Base-by-base conservation (phyloP, 2,888 invertebrate genomes). In the Rugalucina vietnamica region DNA sequence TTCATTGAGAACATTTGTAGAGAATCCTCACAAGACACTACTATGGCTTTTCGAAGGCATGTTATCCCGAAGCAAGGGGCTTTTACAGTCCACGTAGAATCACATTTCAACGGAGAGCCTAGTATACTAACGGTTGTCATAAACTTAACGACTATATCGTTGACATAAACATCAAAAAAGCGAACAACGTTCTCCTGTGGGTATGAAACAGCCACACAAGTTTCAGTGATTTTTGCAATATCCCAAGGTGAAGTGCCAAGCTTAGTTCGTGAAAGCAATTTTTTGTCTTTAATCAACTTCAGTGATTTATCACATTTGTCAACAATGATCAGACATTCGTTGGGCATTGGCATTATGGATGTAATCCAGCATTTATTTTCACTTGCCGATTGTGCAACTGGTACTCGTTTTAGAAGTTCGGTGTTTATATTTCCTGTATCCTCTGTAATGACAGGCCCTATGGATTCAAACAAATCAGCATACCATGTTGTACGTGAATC, bases 11-110 rank as follows among this genome's bases (percentile, higher is more conserved):
- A 87, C 14, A 85, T 78, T 32, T 79, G 78, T 12, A 87, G 29
- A 29, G 81, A 78, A 39, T 85, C 80, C 39, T 87, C 85, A 50
- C 84, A 83, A 5, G 87, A 82, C 3, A 85, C 76, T 8, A 85
- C 72, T 10, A 85, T 34, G 18, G 54, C 29, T 18, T 76, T 74
- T 14, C 49, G 32, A 14, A 74, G 49, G 12, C 72, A 70, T 21
- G 76, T 54, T 1, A 87, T 69, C 3, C 87, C 87, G 65, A 78
- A 87, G 60, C 87, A 87, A 1, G 82, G 36, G 21, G 69, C 77
- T 14, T 77, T 43, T 1, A 82, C 70, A 1, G 18, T 4, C 24
- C 83, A 57, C 3, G 73, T 71, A 36, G 65, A 75, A 10, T 54
- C 29, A 2, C 78, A 70, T 34, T 36, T 80, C 12, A 86, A 50